Evolutionary conservation across 2,888 invertebrate genomes (phyloP).

Genomic region (Cephus rjabovi): DNA sequence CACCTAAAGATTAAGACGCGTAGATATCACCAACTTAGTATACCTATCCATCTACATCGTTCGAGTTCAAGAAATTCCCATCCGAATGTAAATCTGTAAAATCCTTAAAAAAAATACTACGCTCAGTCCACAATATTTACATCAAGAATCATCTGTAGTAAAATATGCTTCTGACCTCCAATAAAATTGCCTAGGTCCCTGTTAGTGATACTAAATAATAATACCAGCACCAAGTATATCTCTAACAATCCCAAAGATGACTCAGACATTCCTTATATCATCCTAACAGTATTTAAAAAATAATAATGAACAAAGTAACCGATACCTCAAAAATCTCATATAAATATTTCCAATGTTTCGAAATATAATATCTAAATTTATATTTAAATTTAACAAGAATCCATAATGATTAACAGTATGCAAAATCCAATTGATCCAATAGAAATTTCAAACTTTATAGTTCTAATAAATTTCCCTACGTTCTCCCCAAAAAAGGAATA

Average conservation of each 20-base stretch:
- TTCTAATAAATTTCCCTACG: background rate
- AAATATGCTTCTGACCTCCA: no score
- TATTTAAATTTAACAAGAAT: background rate
- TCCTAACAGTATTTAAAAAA: background rate
- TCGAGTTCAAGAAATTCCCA: no score
- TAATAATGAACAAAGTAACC: background rate
- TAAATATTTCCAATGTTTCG: background rate
- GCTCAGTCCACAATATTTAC: background rate
- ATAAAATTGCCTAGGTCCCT: background rate
- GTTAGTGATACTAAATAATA: background rate
- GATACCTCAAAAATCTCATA: no score
- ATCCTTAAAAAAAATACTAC: background rate
- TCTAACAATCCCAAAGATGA: background rate
- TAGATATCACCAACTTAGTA: background rate
- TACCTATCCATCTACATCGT: background rate
- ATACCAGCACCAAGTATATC: background rate
- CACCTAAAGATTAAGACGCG: no score
- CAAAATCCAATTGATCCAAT: background rate
- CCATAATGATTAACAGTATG: background rate
- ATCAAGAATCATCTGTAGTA: no score
- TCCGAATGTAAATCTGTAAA: background rate
- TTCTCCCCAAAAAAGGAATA: background rate
- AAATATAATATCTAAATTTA: background rate
- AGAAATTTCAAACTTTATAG: background rate
- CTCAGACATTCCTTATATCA: background rate